Base-by-base conservation (phyloP, 2,888 invertebrate species). In the Zelleria hepariella region DNA sequence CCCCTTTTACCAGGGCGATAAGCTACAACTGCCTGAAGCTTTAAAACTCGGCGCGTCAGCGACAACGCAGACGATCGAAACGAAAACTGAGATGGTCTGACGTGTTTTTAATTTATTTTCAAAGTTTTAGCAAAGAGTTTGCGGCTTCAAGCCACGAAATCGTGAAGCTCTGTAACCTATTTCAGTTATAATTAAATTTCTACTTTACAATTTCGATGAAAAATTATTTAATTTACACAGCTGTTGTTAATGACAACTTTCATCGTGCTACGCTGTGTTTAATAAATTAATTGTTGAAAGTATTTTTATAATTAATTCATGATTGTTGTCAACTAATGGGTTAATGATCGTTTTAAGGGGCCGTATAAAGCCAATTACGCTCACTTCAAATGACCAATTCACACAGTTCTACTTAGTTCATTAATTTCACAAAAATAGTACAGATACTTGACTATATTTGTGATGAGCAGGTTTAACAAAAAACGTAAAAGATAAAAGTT, bases 81-180 rank as follows among this genome's bases (percentile, higher is more conserved):
- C 82, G 84, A 86, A 80, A 77, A 77, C 32, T 5, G 32, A 42
- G 32, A 42, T 84, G 80, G 77, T 53, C 21, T 58, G 58, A 49
- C 58, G 21, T 18, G 6, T 18, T 21, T 26, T n/a, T 32, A 42
- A 42, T 42, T 42, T 42, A 42, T 42, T 42, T 42, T 42, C 32
- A 42, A 42, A 42, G 32, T 42, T 42, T 42, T 42, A 42, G 10
- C 8, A 42, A 42, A 42, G 32, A 15, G 32, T 15, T 42, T 5
- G 10, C 10, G n/a, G n/a, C n/a, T n/a, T n/a, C n/a, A n/a, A n/a
- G n/a, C n/a, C n/a, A n/a, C n/a, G n/a, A n/a, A n/a, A n/a, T n/a
- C 32, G 32, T 5, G 10, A 15, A 15, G 4, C 32, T 42, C 32
- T 42, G 15, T 15, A 42, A 1, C 32, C 15, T 42, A 42, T 15